Evolutionary conservation across 2,113 vertebrate genomes (phyloP).

Genomic region (Columba livia): DNA sequence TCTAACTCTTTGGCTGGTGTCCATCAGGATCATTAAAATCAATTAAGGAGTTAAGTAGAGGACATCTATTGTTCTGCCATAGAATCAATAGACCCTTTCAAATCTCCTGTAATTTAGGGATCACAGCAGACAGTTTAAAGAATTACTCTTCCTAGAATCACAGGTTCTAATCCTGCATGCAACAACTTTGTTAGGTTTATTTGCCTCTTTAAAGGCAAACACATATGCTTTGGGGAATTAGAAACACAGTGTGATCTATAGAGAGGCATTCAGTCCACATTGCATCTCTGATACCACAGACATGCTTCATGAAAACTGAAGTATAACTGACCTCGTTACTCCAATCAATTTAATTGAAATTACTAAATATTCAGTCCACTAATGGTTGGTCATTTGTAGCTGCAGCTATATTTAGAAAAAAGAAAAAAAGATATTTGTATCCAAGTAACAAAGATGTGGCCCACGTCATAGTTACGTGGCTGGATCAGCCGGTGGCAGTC

Average conservation of each 20-base stretch:
- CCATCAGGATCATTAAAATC: slow-evolving; percentile 40
- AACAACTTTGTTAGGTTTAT: not conserved
- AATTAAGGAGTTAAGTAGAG: slow-evolving; percentile 56
- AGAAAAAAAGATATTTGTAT: not conserved
- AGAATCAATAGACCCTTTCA: slow-evolving; percentile 44
- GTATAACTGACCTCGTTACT: not conserved
- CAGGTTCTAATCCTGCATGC: not conserved
- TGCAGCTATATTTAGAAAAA: slow-evolving; percentile 18
- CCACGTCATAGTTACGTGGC: not conserved
- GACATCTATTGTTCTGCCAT: slow-evolving; percentile 20
- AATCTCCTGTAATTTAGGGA: not conserved
- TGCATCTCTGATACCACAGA: not conserved
- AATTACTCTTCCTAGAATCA: not conserved
- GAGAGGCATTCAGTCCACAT: not conserved
- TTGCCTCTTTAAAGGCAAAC: not conserved
- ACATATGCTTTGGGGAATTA: not conserved
- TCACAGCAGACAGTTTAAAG: slow-evolving; percentile 15
- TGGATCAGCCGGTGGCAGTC: not conserved
- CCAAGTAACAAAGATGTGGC: not conserved
- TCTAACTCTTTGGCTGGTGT: slow-evolving; percentile 19
- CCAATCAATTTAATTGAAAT: not conserved
- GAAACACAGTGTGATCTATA: not conserved
- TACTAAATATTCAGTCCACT: not conserved
- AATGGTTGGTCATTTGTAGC: slow-evolving; percentile 1
- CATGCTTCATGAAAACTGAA: not conserved